Evolutionary conservation across 2,113 vertebrate species (phyloP).

Genomic region (Anser brachyrhynchus): DNA sequence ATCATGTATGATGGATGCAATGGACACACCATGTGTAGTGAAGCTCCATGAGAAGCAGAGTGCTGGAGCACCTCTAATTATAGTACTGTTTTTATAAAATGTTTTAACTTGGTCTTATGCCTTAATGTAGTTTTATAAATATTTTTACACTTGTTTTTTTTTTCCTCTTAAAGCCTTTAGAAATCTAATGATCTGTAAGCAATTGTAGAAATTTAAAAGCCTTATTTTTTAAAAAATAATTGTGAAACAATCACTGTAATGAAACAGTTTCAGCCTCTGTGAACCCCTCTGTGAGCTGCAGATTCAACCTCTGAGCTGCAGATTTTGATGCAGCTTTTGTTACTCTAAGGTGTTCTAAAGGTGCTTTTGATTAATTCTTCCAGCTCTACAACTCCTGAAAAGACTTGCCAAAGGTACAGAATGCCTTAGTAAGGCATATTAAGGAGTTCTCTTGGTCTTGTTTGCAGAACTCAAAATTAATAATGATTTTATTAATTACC

Average conservation of each 20-base stretch:
- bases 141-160: not conserved
- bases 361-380: not conserved
- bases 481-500: not conserved
- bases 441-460: not conserved
- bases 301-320: not conserved
- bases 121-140: not conserved
- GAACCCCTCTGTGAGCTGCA: not conserved
- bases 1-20: not conserved
- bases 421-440: not conserved
- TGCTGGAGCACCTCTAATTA: not conserved
- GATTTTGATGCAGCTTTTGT: not conserved
- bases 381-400: not conserved
- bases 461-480: not conserved
- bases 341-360: not conserved
- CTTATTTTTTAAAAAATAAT: not conserved
- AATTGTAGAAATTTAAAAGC: not conserved
- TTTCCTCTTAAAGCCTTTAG: not conserved
- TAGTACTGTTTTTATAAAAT: constrained; percentile 5
- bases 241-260: rapidly evolving
- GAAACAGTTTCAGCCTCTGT: not conserved
- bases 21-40: not conserved
- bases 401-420: not conserved
- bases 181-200: not conserved
- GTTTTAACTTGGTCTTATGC: not conserved
- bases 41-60: not conserved